Conservation (phyloP, 1,140 invertebrate species). For the Asobara japonica region DNA sequence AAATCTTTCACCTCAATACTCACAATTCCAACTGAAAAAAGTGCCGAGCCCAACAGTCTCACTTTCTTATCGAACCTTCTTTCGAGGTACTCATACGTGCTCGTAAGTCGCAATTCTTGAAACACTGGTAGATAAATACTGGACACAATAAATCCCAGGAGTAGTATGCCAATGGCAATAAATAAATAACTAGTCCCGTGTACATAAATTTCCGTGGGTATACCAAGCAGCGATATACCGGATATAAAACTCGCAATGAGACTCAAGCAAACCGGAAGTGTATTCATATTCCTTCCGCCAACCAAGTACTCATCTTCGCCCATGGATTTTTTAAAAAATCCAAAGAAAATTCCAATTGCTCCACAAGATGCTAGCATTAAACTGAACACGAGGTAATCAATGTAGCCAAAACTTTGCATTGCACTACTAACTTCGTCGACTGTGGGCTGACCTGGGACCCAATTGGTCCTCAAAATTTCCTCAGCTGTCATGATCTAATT, state of each 20-base stretch:
- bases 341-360: slow-evolving; percentile 66
- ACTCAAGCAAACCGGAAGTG: slow-evolving; percentile 83
- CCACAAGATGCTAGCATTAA: slow-evolving; percentile 63
- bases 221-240: slow-evolving; percentile 77
- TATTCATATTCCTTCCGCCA: slow-evolving; percentile 83
- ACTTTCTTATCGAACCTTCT: slow-evolving; percentile 77
- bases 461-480: slow-evolving; percentile 21
- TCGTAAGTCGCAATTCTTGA: slow-evolving; percentile 81
- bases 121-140: slow-evolving; percentile 83
- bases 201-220: slow-evolving; percentile 85
- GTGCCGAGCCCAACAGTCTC: slow-evolving; percentile 76
- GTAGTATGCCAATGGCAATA: slow-evolving; percentile 70
- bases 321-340: slow-evolving; percentile 75
- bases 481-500: slow-evolving; percentile 36
- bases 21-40: slow-evolving; percentile 70
- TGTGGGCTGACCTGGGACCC: slow-evolving; percentile 48
- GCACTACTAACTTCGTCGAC: slow-evolving; percentile 71
- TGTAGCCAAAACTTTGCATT: slow-evolving; percentile 70
- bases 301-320: slow-evolving; percentile 82
- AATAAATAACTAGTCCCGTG: slow-evolving; percentile 79
- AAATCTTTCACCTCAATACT: slow-evolving; percentile 49
- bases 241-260: slow-evolving; percentile 78
- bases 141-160: slow-evolving; percentile 74
- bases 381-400: slow-evolving; percentile 69
- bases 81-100: slow-evolving; percentile 88